A percentile compares a stretch with the other conserved stretches of the same genome.
phyloP scores from a whole-genome alignment of 2,888 invertebrate species.

The Parnassius mnemosyne region DNA sequence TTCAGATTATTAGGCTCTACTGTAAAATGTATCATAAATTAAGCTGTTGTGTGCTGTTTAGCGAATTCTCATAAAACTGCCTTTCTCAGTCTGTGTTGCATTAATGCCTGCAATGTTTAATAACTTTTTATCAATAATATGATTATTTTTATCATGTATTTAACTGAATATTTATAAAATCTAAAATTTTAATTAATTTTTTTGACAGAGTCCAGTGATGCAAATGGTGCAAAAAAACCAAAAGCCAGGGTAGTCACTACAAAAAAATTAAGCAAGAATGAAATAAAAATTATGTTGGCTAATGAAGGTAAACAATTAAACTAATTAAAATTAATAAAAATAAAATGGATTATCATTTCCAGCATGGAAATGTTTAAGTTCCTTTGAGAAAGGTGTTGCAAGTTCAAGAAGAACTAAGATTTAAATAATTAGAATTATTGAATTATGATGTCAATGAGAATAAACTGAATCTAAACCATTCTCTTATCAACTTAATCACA shows the following conservation, averaged over 20 bases:
- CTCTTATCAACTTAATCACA: too few species aligned
- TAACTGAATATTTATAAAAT: neutral
- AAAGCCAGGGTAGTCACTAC: slow-evolving; percentile 4
- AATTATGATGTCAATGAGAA: too few species aligned
- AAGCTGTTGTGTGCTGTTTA: neutral
- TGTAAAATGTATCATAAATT: too few species aligned
- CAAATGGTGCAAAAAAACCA: slow-evolving; percentile 21
- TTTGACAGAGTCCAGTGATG: neutral
- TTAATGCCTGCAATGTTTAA: neutral
- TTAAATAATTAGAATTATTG: too few species aligned
- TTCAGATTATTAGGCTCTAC: too few species aligned
- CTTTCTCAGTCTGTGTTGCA: neutral
- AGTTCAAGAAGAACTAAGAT: too few species aligned
- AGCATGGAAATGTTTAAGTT: neutral
- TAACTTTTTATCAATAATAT: neutral
- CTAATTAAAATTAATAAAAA: neutral
- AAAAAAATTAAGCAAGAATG: neutral
- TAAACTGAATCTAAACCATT: too few species aligned
- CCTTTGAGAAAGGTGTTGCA: neutral
- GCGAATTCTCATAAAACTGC: neutral
- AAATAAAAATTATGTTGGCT: slow-evolving; percentile 43
- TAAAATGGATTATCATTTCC: neutral
- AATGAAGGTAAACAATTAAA: slow-evolving; percentile 40
- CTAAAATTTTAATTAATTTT: neutral
- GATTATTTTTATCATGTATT: neutral